Evolutionary conservation across 1,140 invertebrate species (phyloP), one percentile per base, ranked within the genome.

Genomic region (Euborellia annulipes): DNA sequence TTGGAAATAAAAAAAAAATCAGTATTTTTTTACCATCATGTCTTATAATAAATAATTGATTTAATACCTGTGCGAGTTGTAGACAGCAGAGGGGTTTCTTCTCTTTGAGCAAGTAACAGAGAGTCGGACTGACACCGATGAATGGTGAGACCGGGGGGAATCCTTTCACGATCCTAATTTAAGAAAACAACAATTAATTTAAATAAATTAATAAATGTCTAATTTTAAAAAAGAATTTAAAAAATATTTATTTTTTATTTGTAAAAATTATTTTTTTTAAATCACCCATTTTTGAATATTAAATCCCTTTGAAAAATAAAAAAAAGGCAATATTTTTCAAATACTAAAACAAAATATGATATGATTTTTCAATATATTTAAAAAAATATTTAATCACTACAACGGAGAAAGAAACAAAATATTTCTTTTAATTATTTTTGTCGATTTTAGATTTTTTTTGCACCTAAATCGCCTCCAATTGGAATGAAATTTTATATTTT

Each of bases 101-200:
- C 60, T 95, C 88, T 63, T 92, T 91, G 51, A 96, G 75, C 51
- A 97, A 72, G 62, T 96, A 95, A 63, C 93, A 97, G 11, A 96
- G 70, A 1, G 91, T 97, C 2, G 90, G 90, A 61, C 89, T 95
- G 1, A 95, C 92, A 46, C 93, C 92, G 50, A 98, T 94, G 67
- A 96, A 98, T 11, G 93, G 91, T 8, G 89, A 91, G 2, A 96
- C 88, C 3, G 92, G 93, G 30, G 93, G 93, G 64, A 96, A 96
- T 39, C 91, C 92, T 69, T 94, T 92, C 45, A 93, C 82, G 61
- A 92, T 92, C 60, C 90, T 95, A 73, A 23, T 69, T 72, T 47
- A 43, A 38, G 41, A 36, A 50, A 46, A 40, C 11, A 17, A 45
- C n/a, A n/a, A n/a, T n/a, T n/a, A n/a, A n/a, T n/a, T n/a, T n/a